These are phyloP conservation scores for Platycheirus rosarum DNA, from an alignment of 2,888 invertebrate species.

Conservation along the genomic window DNA sequence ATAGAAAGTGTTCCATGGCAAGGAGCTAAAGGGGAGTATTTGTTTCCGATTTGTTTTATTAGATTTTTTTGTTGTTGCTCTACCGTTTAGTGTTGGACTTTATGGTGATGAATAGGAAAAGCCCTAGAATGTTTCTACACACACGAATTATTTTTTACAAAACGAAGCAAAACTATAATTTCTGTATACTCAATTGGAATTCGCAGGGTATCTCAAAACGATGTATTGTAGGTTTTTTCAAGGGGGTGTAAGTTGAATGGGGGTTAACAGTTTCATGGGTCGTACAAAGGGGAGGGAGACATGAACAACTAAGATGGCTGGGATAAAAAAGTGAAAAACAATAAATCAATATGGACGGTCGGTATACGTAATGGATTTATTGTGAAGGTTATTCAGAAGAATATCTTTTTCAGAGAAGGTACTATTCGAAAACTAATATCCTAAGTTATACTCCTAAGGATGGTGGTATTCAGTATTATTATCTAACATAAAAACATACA, in stretches of 20 bases:
- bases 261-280: conserved; percentile 68
- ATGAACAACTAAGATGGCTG: conserved; percentile 51
- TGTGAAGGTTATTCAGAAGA: conserved; percentile 74
- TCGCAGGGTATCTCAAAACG: conserved; percentile 11
- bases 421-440: conserved; percentile 73
- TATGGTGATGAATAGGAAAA: conserved; percentile 67
- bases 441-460: conserved; percentile 50
- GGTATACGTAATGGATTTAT: conserved; percentile 75
- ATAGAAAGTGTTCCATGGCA: conserved; percentile 68
- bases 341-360: conserved; percentile 78
- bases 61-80: conserved; percentile 22
- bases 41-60: conserved; percentile 56
- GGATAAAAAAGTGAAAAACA: conserved; percentile 77
- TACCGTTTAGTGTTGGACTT: conserved; percentile 46
- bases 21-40: conserved; percentile 42
- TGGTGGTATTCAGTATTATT: conserved; percentile 40
- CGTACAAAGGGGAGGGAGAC: conserved; percentile 32
- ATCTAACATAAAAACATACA: conserved; percentile 9
- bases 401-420: conserved; percentile 72
- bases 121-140: conserved; percentile 64
- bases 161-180: conserved; percentile 60
- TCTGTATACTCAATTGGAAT: conserved; percentile 50
- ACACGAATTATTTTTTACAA: conserved; percentile 61
- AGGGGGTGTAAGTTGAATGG: conserved; percentile 50
- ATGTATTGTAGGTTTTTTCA: conserved; percentile 11